These are phyloP conservation scores for Maniola hyperantus DNA, from an alignment of 2,888 invertebrate species.

Conservation along the genomic window DNA sequence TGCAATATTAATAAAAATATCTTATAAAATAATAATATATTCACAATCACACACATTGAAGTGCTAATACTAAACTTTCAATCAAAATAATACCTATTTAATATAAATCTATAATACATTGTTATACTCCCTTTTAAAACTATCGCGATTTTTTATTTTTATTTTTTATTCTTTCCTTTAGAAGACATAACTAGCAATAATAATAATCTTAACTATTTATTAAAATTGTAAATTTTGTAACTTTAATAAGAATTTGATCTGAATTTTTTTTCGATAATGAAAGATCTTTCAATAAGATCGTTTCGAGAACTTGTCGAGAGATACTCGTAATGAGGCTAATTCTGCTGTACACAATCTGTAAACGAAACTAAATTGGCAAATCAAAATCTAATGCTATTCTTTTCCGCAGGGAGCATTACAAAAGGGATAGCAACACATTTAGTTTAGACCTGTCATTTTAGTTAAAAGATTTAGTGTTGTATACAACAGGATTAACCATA, in stretches of 20 bases:
- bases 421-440: no score
- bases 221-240: slow-evolving; percentile 4
- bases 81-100: background rate
- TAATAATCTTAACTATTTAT: slow-evolving; percentile 6
- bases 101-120: background rate
- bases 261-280: background rate
- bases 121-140: background rate
- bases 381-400: no score
- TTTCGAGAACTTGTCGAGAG: background rate
- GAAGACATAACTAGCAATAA: slow-evolving; percentile 6
- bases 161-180: background rate
- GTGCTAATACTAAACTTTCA: background rate
- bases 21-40: background rate
- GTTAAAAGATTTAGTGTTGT: no score
- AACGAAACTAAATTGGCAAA: no score
- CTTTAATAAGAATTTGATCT: slow-evolving; percentile 1
- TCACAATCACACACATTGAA: slow-evolving; percentile 12
- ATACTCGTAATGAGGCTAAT: no score
- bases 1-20: slow-evolving; percentile 9
- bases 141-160: background rate
- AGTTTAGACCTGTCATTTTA: no score
- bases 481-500: no score
- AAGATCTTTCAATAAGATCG: slow-evolving; percentile 1
- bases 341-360: no score
- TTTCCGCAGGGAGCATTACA: no score